These are phyloP conservation scores for Neopelma chrysocephalum DNA, from an alignment of 2,797 vertebrate species.

Conservation along the genomic window DNA sequence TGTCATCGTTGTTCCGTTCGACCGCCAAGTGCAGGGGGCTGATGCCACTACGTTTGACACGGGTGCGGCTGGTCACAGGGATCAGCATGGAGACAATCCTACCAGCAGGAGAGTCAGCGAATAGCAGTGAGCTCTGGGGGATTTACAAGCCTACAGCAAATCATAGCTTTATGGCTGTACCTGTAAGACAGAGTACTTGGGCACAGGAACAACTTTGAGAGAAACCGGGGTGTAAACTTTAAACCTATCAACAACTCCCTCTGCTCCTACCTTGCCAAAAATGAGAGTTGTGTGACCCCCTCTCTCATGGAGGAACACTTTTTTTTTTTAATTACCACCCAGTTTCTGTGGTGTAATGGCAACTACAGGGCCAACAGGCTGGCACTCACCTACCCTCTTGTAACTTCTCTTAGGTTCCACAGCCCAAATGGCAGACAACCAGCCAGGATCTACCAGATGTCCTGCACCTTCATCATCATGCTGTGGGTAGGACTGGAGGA, in stretches of 20 bases:
- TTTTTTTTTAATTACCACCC: neutral
- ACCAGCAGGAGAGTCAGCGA: neutral
- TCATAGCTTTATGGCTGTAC: neutral
- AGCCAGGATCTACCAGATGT: neutral
- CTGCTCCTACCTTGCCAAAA: neutral
- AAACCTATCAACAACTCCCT: neutral
- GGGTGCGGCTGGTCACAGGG: constrained; percentile 84
- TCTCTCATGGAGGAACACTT: neutral
- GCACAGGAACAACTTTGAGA: neutral
- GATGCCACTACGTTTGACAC: constrained; percentile 86
- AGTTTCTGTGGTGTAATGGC: neutral
- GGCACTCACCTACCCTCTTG: neutral
- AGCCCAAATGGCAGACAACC: neutral
- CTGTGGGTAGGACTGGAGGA: neutral
- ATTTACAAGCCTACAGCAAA: neutral
- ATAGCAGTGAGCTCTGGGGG: neutral
- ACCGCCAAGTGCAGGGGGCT: constrained; percentile 93
- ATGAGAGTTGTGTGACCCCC: neutral
- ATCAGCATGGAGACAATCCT: constrained; percentile 91
- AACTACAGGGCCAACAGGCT: rapidly evolving
- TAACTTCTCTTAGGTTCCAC: neutral
- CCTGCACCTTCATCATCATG: neutral
- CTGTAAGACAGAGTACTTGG: rapidly evolving
- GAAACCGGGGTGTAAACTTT: neutral
- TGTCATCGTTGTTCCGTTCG: constrained; percentile 83